Evolutionary conservation across 2,888 invertebrate species (phyloP), one percentile per base, ranked within the genome.

Genomic region (Isoperla grammatica): DNA sequence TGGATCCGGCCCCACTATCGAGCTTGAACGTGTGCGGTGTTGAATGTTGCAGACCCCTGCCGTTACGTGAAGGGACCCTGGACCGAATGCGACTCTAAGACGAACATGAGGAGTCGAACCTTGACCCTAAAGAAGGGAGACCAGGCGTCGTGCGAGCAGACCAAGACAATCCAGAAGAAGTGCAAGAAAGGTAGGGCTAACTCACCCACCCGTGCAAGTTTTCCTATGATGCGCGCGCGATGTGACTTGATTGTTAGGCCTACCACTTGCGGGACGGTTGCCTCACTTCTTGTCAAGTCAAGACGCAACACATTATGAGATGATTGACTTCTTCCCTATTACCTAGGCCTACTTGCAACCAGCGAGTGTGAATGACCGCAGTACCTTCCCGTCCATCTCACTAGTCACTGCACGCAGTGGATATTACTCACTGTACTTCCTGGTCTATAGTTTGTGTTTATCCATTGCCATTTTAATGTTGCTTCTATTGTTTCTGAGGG

Each of bases 111-210:
- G 68, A 85, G 88, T 56, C 81, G 93, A 67, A 89, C 87, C 64
- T 79, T 93, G 67, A 91, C 87, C 23, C 77, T 94, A 70, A 93
- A 93, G 78, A 90, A 90, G 72, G 91, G 91, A 40, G 90, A 90
- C 73, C 78, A 81, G 43, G 81, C 84, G 63, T 83, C 81, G 68
- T 93, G 93, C 75, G 90, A 91, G 73, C 83, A 83, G 66, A 85
- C 87, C 68, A 91, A 90, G 78, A 89, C 86, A 63, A 88, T 93
- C 68, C 88, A 90, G 75, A 92, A 92, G 79, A 92, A 91, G 72
- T 93, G 93, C 84, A 93, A 91, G 80, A 92, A 91, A 83, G 89
- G 92, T 90, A 78, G 72, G 72, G 43, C 23, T 17, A 53, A 23
- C 39, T 37, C 17, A 39, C 40, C n/a, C 20, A 13, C 23, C n/a